These are phyloP conservation scores for Albula goreensis DNA, from an alignment of 2,113 vertebrate genomes.

Conservation along the genomic window DNA sequence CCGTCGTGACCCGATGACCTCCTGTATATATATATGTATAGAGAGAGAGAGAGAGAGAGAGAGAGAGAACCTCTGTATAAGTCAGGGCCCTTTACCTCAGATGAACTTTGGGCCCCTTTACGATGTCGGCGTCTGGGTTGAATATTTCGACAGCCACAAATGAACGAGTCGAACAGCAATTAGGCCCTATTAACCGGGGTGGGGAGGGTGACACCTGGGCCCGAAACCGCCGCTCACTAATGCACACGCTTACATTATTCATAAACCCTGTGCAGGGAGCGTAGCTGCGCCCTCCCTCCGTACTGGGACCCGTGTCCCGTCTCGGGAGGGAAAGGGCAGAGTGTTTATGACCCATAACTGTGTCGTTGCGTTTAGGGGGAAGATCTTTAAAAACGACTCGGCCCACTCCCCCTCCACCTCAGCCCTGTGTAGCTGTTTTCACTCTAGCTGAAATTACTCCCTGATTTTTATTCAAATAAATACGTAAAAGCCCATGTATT, in stretches of 20 bases:
- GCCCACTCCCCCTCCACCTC: too few relatives aligned
- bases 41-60: too few relatives aligned
- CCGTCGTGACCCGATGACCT: too few relatives aligned
- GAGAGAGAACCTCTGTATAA: too few relatives aligned
- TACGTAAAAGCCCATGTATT: too few relatives aligned
- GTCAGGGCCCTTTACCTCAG: not conserved
- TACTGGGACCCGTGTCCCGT: not conserved
- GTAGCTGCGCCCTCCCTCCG: not conserved
- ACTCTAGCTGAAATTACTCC: too few relatives aligned
- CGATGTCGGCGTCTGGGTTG: not conserved
- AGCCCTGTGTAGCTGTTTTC: too few relatives aligned
- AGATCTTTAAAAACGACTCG: too few relatives aligned
- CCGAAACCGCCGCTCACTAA: not conserved
- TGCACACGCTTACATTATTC: not conserved
- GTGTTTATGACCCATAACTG: too few relatives aligned
- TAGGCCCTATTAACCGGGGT: not conserved
- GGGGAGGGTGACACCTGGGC: not conserved
- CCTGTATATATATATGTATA: too few relatives aligned
- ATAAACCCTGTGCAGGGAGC: not conserved
- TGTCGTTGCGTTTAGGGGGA: not conserved
- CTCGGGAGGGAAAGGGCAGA: not conserved
- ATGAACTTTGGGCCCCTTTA: not conserved
- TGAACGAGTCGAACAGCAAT: not conserved
- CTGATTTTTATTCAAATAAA: too few relatives aligned
- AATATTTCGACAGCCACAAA: not conserved